Evolutionary conservation across 1,140 invertebrate species (phyloP).

Genomic region (Colletes gigas): DNA sequence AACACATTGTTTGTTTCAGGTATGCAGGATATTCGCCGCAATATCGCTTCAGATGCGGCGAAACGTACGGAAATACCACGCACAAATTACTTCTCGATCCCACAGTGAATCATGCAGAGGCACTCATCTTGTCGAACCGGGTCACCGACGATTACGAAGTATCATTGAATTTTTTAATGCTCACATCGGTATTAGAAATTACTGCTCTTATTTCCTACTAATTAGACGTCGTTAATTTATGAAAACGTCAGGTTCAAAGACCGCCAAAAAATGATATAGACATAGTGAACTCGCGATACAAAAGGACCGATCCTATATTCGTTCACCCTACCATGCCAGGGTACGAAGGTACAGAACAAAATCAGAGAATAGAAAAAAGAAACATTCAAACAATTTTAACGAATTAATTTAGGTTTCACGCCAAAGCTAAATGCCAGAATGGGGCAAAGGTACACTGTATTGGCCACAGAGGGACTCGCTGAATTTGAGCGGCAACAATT

Average conservation of each 20-base stretch:
- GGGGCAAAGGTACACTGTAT: conserved; percentile 85
- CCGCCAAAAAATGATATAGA: conserved; percentile 81
- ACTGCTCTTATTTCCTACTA: no score
- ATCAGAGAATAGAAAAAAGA: conserved; percentile 1
- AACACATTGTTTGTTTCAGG: conserved; percentile 73
- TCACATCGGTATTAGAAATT: conserved; percentile 1
- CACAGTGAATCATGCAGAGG: conserved; percentile 85
- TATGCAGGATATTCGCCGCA: conserved; percentile 89
- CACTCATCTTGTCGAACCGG: conserved; percentile 85
- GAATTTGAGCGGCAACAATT: conserved; percentile 85
- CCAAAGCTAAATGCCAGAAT: conserved; percentile 83
- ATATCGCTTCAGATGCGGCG: conserved; percentile 86
- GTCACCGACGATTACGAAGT: conserved; percentile 83
- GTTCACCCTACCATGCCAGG: conserved; percentile 86
- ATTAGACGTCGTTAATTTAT: background rate
- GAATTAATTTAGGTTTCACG: conserved; percentile 82
- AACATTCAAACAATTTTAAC: background rate
- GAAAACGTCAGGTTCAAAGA: conserved; percentile 21
- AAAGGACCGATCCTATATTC: conserved; percentile 84
- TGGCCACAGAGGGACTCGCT: conserved; percentile 85
- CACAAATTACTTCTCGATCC: conserved; percentile 88
- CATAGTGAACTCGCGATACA: conserved; percentile 83
- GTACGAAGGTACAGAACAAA: conserved; percentile 83
- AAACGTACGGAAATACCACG: conserved; percentile 86
- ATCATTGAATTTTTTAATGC: conserved; percentile 3